Conservation (phyloP, 1,140 invertebrate genomes). For the Drosophila trapezifrons region DNA sequence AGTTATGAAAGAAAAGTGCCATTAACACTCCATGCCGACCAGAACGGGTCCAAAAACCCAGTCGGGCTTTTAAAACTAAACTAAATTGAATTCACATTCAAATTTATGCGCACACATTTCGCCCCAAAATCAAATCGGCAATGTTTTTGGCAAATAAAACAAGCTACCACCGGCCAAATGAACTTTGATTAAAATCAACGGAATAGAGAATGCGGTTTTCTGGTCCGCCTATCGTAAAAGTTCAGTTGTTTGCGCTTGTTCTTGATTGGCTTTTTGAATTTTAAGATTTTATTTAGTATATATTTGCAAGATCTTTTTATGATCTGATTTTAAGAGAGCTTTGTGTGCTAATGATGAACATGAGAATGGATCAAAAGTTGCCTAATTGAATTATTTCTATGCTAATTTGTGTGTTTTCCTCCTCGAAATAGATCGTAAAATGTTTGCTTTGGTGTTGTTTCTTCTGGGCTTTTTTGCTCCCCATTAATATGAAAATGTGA, state of each 20-base stretch:
- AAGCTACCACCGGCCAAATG: constrained; percentile 54
- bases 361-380: constrained; percentile 60
- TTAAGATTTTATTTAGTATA: constrained; percentile 7
- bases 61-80: constrained; percentile 28
- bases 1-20: constrained; percentile 61
- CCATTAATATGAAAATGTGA: constrained; percentile 64
- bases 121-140: constrained; percentile 28
- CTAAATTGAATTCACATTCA: constrained; percentile 38
- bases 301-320: constrained; percentile 33
- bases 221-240: constrained; percentile 31
- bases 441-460: constrained; percentile 25
- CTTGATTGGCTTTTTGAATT: constrained; percentile 46
- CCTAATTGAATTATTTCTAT: constrained; percentile 78
- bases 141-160: constrained; percentile 62
- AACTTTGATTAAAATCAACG: constrained; percentile 45
- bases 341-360: constrained; percentile 52
- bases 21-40: constrained; percentile 60
- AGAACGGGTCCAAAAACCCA: background rate
- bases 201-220: constrained; percentile 45
- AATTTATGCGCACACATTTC: constrained; percentile 67
- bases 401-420: constrained; percentile 63
- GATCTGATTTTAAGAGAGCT: constrained; percentile 59
- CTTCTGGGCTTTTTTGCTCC: constrained; percentile 18
- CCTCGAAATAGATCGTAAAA: constrained; percentile 52
- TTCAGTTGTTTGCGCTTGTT: constrained; percentile 45